These are phyloP conservation scores for Lepus townsendii DNA, from an alignment of 2,797 vertebrate species.

Conservation along the genomic window DNA sequence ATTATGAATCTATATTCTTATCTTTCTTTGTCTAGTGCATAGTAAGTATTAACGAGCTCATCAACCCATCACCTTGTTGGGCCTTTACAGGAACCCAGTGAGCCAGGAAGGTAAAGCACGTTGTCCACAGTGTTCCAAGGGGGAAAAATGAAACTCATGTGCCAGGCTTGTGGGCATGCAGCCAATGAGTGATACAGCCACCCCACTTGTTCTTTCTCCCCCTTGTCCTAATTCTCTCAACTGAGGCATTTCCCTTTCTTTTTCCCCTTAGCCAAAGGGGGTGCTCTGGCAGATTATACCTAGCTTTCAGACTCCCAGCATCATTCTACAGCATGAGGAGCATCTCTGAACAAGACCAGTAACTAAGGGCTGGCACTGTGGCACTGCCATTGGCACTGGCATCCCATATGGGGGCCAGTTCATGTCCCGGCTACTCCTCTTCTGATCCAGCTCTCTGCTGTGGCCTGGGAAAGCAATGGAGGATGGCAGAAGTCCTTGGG, in stretches of 20 bases:
- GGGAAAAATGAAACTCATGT: neutral
- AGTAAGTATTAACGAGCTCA: constrained; percentile 45
- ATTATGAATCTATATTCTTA: constrained; percentile 56
- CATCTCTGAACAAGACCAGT: neutral
- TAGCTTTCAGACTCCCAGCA: neutral
- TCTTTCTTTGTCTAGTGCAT: constrained; percentile 60
- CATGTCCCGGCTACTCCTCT: too few relatives aligned
- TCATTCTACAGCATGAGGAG: neutral
- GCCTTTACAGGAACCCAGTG: constrained; percentile 51
- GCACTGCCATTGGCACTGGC: too few relatives aligned
- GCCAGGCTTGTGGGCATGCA: neutral
- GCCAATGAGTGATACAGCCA: neutral
- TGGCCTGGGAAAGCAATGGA: too few relatives aligned
- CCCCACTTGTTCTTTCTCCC: constrained; percentile 40
- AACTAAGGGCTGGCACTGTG: neutral
- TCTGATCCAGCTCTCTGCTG: too few relatives aligned
- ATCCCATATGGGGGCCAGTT: too few relatives aligned
- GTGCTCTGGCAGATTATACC: neutral
- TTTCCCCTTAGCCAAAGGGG: constrained; percentile 5
- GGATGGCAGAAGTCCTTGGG: too few relatives aligned
- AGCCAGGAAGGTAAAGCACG: constrained; percentile 60
- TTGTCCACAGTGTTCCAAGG: constrained; percentile 40
- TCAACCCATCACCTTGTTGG: constrained; percentile 5
- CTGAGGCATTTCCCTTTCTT: neutral
- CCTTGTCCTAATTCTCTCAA: constrained; percentile 29